Evolutionary conservation across 2,113 vertebrate species (phyloP).

Genomic region (Illadopsis cleaveri): DNA sequence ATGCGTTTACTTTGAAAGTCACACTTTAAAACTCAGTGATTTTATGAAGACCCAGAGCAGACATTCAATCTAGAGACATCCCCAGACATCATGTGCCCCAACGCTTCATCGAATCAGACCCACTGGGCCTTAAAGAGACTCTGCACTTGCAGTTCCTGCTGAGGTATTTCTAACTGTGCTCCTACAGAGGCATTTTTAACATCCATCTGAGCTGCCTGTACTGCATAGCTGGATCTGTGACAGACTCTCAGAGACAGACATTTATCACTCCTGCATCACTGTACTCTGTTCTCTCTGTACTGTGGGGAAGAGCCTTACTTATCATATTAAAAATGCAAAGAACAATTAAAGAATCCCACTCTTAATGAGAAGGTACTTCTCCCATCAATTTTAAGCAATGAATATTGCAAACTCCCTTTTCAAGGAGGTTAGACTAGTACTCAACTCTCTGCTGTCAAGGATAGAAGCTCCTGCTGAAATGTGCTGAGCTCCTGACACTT

Average conservation of each 20-base stretch:
- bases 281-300: neutral
- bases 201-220: neutral
- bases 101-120: neutral
- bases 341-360: neutral
- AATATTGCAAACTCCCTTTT: neutral
- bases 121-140: neutral
- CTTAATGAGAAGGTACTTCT: neutral
- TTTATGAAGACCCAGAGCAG: neutral
- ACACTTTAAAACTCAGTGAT: neutral
- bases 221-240: neutral
- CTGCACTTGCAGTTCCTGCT: neutral
- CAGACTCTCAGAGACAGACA: neutral
- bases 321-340: conserved; percentile 11
- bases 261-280: neutral
- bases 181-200: neutral
- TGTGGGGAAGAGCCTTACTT: neutral
- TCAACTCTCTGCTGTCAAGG: neutral
- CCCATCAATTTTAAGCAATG: neutral
- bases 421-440: neutral
- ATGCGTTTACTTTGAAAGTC: neutral
- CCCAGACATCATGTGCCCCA: neutral
- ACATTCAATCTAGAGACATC: neutral
- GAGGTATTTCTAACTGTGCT: neutral
- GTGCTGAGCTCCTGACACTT: neutral
- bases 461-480: neutral